phyloP scores from a whole-genome alignment of 2,797 vertebrate genomes.

The Echiichthys vipera region DNA sequence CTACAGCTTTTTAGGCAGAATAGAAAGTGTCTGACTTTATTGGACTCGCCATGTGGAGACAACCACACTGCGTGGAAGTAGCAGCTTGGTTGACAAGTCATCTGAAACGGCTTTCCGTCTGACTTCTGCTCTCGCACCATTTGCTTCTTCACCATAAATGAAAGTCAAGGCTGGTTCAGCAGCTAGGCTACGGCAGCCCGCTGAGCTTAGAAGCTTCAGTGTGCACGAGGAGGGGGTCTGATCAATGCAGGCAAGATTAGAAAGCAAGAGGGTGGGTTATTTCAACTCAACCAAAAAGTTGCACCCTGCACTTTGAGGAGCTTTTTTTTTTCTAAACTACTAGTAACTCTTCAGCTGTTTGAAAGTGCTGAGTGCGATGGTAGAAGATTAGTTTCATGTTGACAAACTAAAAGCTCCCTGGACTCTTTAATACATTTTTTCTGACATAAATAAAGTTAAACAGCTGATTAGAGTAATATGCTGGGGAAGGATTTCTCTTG shows the following conservation, averaged over 20 bases:
- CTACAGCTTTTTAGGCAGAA: conserved; percentile 54
- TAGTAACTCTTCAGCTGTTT: conserved; percentile 35
- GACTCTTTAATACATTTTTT: conserved; percentile 42
- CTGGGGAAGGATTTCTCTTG: conserved; percentile 31
- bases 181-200: conserved; percentile 48
- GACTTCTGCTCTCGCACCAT: conserved; percentile 54
- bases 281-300: conserved; percentile 48
- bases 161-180: conserved; percentile 59
- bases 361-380: conserved; percentile 41
- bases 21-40: conserved; percentile 61
- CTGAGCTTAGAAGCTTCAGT: conserved; percentile 68
- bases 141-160: conserved; percentile 69
- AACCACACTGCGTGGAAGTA: conserved; percentile 47
- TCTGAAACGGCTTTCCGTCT: conserved; percentile 63
- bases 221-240: conserved; percentile 58
- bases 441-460: conserved; percentile 55
- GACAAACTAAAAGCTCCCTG: conserved; percentile 56
- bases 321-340: conserved; percentile 29
- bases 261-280: conserved; percentile 57
- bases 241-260: conserved; percentile 73
- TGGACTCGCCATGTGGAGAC: conserved; percentile 57
- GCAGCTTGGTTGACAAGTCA: conserved; percentile 65
- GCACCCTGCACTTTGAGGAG: conserved; percentile 30
- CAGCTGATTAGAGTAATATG: conserved; percentile 57
- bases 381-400: conserved; percentile 38